Evolutionary conservation across 2,113 vertebrate species (phyloP), one percentile per base, ranked within the genome.

Genomic region (Toxostoma redivivum): DNA sequence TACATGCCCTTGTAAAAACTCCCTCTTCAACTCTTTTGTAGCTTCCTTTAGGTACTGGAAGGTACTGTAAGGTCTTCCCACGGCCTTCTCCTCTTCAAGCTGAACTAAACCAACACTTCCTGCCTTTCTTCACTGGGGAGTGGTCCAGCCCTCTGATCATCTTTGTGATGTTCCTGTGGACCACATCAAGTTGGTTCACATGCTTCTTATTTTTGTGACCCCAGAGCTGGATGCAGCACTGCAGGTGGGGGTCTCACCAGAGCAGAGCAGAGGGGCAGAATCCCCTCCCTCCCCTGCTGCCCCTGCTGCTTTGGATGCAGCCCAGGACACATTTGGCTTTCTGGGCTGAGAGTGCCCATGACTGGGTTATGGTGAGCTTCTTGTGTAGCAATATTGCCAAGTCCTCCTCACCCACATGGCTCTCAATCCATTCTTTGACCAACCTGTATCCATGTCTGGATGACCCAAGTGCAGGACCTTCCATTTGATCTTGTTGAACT

Each of bases 341-440:
- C 40, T 48, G 24, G 11, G 11, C n/a, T 62, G 24, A 0, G 1
- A 47, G 16, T n/a, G 31, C 21, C 0, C 53, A 28, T 58, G 1
- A 9, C 19, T 40, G 3, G 48, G 56, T 21, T 25, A 35, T 10
- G 30, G 19, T 54, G 56, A 47, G 5, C 24, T 86, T 33, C 28
- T 33, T 23, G 16, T 47, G 10, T 24, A 62, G 19, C 15, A 40
- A 9, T 18, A 40, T n/a, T 3, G 5, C 40, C 13, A 79, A 10
- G 20, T 62, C 40, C 48, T 54, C 50, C 30, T 40, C 40, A 15
- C 30, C 10, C 19, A 3, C 8, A 20, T 5, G 5, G 19, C 5
- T 54, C 5, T 70, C 38, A n/a, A 38, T 40, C n/a, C 4, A 4
- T 70, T 48, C 31, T 56, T 30, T 45, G 30, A 40, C 8, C 9